Conservation (phyloP, 1,140 invertebrate genomes). For the Maniola jurtina region DNA sequence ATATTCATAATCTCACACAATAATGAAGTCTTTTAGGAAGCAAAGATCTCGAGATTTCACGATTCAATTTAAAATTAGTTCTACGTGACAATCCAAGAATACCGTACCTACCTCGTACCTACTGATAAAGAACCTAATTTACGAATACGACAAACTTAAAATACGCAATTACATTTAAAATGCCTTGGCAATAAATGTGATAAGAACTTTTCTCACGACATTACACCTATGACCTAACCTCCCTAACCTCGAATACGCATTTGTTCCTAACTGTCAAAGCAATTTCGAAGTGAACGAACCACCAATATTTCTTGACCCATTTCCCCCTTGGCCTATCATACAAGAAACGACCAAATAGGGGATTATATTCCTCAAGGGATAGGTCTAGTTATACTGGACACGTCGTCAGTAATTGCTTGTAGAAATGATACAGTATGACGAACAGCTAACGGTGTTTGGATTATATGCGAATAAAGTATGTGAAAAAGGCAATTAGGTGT, state of each 20-base stretch:
- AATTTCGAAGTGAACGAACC: slow-evolving; percentile 46
- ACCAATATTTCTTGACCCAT: slow-evolving; percentile 43
- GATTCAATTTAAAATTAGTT: slow-evolving; percentile 4
- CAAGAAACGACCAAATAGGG: background rate
- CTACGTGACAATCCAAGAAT: slow-evolving; percentile 19
- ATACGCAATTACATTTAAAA: slow-evolving; percentile 30
- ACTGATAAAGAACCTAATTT: slow-evolving; percentile 20
- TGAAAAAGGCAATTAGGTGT: slow-evolving; percentile 6
- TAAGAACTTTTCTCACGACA: slow-evolving; percentile 57
- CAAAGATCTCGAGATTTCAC: background rate
- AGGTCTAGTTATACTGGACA: slow-evolving; percentile 42
- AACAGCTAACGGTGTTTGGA: slow-evolving; percentile 52
- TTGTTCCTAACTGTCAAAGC: slow-evolving; percentile 63
- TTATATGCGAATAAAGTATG: slow-evolving; percentile 22
- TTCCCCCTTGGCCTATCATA: slow-evolving; percentile 18
- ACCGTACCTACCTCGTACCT: too few species aligned
- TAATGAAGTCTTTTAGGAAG: slow-evolving; percentile 4
- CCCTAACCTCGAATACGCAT: slow-evolving; percentile 56
- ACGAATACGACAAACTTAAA: slow-evolving; percentile 13
- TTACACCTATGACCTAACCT: slow-evolving; percentile 61
- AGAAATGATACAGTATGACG: slow-evolving; percentile 57
- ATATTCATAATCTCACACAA: background rate
- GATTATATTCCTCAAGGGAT: slow-evolving; percentile 6
- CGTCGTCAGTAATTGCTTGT: slow-evolving; percentile 51
- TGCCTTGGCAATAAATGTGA: slow-evolving; percentile 23